Percentiles rank a stretch among this genome's conserved stretches.
These are phyloP conservation scores for Naja naja DNA, from an alignment of 2,113 vertebrate species.

Conservation along the genomic window DNA sequence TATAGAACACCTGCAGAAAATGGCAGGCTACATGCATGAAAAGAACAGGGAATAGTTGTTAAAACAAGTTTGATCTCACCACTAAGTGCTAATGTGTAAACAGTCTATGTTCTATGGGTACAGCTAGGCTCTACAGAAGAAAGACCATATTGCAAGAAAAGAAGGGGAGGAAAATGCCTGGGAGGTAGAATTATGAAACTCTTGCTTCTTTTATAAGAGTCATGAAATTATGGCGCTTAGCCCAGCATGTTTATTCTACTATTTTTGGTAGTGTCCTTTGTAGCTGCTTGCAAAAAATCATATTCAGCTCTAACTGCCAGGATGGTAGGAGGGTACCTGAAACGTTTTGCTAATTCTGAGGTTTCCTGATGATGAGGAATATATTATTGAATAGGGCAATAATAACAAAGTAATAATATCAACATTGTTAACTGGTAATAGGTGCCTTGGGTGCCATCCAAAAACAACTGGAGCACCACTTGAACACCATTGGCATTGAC, in stretches of 20 bases:
- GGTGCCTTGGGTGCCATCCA: background rate
- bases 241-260: background rate
- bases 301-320: background rate
- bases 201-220: slow-evolving; percentile 26
- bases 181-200: slow-evolving; percentile 27
- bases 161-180: background rate
- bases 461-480: background rate
- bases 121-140: slow-evolving; percentile 2
- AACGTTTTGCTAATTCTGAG: background rate
- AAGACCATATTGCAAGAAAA: slow-evolving; percentile 4
- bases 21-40: background rate
- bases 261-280: background rate
- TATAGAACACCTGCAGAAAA: background rate
- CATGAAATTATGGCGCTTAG: background rate
- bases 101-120: background rate
- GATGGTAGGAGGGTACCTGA: background rate
- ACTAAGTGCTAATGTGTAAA: slow-evolving; percentile 4
- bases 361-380: background rate
- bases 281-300: background rate
- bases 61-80: background rate
- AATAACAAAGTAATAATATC: background rate
- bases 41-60: background rate
- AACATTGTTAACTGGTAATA: background rate
- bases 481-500: background rate
- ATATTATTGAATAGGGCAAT: background rate